phyloP scores from a whole-genome alignment of 1,140 invertebrate genomes.

The Notospermus geniculatus region DNA sequence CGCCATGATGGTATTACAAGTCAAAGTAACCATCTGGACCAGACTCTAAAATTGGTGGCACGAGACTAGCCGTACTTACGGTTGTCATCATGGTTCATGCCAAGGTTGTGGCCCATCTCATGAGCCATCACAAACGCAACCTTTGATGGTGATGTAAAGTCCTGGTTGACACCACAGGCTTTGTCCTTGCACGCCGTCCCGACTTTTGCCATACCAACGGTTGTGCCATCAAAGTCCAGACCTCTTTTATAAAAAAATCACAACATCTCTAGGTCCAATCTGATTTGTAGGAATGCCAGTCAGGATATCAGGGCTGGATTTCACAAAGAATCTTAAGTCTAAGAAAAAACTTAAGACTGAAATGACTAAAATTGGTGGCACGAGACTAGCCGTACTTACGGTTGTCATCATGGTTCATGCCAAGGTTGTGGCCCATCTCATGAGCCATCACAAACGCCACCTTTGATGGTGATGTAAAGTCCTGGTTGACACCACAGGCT shows the following conservation, averaged over 20 bases:
- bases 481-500: neutral
- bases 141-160: neutral
- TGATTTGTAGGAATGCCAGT: too few relatives aligned
- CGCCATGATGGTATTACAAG: too few relatives aligned
- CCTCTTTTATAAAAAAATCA: neutral
- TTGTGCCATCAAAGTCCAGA: too few relatives aligned
- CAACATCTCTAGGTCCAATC: too few relatives aligned
- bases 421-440: constrained; percentile 12
- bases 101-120: constrained; percentile 12
- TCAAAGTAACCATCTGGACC: too few relatives aligned
- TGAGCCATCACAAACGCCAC: constrained; percentile 4
- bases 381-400: constrained; percentile 5
- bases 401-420: constrained; percentile 7
- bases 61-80: constrained; percentile 5
- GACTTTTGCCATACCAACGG: too few relatives aligned
- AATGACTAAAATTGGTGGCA: too few relatives aligned
- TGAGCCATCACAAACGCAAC: constrained; percentile 1
- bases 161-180: neutral
- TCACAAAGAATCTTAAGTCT: too few relatives aligned
- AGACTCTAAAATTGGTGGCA: too few relatives aligned
- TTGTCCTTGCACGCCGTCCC: too few relatives aligned
- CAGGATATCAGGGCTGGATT: too few relatives aligned
- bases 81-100: constrained; percentile 7
- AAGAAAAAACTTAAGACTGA: too few relatives aligned
- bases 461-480: neutral